Conservation (phyloP, 2,113 vertebrate species). For the Eudyptes chrysolophus region DNA sequence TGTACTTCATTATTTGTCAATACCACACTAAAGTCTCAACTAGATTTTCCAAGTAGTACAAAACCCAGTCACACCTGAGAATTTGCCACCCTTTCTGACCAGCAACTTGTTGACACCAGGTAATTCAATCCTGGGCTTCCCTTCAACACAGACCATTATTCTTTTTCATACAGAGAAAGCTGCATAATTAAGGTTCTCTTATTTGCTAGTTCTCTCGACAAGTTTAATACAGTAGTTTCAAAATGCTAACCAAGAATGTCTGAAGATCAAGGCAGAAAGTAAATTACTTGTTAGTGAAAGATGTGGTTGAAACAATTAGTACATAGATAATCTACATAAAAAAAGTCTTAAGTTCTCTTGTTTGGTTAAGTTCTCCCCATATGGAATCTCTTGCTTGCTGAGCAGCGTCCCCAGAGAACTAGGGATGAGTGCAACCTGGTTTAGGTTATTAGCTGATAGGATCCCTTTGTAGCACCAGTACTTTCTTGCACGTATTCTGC, state of each 20-base stretch:
- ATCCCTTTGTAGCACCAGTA: neutral
- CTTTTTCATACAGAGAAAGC: neutral
- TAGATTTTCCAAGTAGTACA: neutral
- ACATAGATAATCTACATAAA: neutral
- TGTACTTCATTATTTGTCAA: neutral
- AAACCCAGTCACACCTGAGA: neutral
- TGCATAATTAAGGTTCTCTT: neutral
- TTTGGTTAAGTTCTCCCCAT: neutral
- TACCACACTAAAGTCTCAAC: neutral
- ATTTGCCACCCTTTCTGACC: neutral
- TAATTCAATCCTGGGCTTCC: neutral
- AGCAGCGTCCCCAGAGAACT: neutral
- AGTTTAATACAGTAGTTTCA: neutral
- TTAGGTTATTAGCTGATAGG: neutral
- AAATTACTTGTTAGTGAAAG: neutral
- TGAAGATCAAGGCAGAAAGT: neutral
- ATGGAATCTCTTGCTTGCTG: neutral
- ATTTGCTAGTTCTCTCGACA: neutral
- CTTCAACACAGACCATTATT: neutral
- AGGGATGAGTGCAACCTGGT: too few species aligned
- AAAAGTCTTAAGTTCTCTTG: neutral
- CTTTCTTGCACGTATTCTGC: neutral
- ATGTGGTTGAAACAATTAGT: neutral
- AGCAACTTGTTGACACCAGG: neutral
- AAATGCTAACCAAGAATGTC: neutral